Evolutionary conservation across 2,888 invertebrate genomes (phyloP), one percentile per base, ranked within the genome.

Genomic region (Rugalucina vietnamica): DNA sequence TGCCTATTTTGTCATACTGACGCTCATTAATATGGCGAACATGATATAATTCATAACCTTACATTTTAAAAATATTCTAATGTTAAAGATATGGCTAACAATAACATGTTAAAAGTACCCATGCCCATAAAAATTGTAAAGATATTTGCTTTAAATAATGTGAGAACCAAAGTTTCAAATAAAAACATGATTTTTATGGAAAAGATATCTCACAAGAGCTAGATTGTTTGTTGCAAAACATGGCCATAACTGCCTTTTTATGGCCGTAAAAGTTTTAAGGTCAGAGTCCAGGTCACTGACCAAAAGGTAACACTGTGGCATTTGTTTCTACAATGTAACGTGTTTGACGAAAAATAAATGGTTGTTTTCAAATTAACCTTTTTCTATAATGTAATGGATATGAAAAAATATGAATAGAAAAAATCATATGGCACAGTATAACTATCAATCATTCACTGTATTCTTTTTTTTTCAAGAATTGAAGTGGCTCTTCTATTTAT

Each of bases 21-120:
- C n/a, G n/a, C n/a, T n/a, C n/a, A 65, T 65, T 34, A 65, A 65
- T 65, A 65, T 65, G 14, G 65, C 34, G 34, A 65, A 65, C 65
- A 65, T 65, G 65, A 65, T 65, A 65, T 65, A 65, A 65, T 34
- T 65, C 34, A 65, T 60, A 65, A 65, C 65, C 65, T 65, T 65
- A 32, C 24, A 43, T 8, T 43, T 3, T 34, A 18, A 18, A 65
- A 34, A 34, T n/a, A 65, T 24, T 34, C 65, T 34, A 65, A 18
- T 34, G 65, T 65, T 65, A 65, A 65, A 65, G 32, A 32, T 65
- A 65, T 29, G 34, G 32, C 18, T 65, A 65, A 65, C 65, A 65
- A 65, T 65, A n/a, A 34, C 29, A 29, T 65, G 65, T 65, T 65
- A 65, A 65, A 65, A 65, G 43, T 65, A 29, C 65, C 65, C 65